A percentile compares a stretch with the other conserved stretches of the same genome.
Conservation (phyloP, 2,113 vertebrate genomes). For the Porphyrio hochstetteri region DNA sequence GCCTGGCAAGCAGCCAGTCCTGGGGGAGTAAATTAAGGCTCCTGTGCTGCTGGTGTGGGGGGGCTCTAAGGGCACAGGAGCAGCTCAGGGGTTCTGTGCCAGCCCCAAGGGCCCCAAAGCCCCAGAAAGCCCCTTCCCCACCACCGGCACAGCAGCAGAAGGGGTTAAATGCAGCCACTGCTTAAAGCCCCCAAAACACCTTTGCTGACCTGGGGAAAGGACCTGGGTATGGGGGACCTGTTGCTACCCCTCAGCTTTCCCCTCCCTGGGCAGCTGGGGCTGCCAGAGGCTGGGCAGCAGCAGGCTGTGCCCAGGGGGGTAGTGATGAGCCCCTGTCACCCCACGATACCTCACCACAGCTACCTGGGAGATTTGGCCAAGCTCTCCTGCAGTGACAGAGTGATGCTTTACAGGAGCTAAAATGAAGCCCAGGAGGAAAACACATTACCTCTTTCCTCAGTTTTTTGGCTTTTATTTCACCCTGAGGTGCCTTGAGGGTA, state of each 20-base stretch:
- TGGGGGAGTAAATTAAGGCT: not conserved
- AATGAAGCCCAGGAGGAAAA: not conserved
- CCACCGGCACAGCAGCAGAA: not conserved
- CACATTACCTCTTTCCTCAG: rapidly evolving
- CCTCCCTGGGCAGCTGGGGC: not conserved
- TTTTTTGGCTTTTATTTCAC: not conserved
- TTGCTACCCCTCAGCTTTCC: not conserved
- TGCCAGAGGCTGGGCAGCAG: not conserved
- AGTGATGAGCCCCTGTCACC: not conserved
- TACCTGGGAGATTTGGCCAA: not conserved
- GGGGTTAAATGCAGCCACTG: not conserved
- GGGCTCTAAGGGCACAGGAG: not conserved
- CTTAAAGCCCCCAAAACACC: not conserved
- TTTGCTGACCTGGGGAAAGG: not conserved
- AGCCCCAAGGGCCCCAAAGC: not conserved
- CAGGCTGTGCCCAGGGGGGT: not conserved
- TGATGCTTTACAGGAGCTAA: not conserved
- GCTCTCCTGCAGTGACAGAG: not conserved
- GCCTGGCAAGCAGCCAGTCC: rapidly evolving
- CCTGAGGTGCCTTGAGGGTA: rapidly evolving
- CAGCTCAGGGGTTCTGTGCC: not conserved
- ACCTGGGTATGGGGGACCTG: not conserved
- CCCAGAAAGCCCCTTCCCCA: rapidly evolving
- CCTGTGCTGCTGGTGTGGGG: not conserved
- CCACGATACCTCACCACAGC: rapidly evolving